Evolutionary conservation across 2,888 invertebrate genomes (phyloP).

Genomic region (Scrobipalpa costella): DNA sequence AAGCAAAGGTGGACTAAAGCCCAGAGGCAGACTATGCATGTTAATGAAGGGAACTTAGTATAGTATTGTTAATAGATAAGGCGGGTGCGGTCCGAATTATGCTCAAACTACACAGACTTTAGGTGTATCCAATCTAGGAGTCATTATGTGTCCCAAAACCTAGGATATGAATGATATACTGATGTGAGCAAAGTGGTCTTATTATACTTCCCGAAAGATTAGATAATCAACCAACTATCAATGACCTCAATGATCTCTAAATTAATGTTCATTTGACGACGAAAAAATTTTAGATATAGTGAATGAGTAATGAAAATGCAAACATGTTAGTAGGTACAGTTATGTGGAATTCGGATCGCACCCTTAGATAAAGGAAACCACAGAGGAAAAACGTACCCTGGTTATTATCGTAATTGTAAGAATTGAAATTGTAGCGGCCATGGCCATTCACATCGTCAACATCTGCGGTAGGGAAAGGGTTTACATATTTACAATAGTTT

Average conservation of each 20-base stretch:
- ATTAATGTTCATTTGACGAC: background rate
- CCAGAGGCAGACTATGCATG: conserved; percentile 38
- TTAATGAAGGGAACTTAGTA: conserved; percentile 32
- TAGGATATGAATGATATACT: background rate
- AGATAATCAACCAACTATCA: too few relatives aligned
- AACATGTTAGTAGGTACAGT: background rate
- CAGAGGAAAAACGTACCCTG: conserved; percentile 25
- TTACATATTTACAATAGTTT: conserved; percentile 1
- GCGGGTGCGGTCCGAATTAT: conserved; percentile 19
- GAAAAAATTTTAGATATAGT: background rate
- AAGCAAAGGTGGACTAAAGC: conserved; percentile 36
- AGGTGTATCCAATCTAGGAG: background rate
- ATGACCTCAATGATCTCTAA: background rate
- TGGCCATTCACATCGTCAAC: conserved; percentile 29
- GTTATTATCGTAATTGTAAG: conserved; percentile 25
- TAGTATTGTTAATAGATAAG: conserved; percentile 22
- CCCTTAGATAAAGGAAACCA: conserved; percentile 24
- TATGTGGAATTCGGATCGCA: conserved; percentile 4
- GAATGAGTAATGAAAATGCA: background rate
- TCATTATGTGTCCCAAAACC: background rate
- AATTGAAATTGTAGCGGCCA: conserved; percentile 22
- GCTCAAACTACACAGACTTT: background rate
- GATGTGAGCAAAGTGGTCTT: background rate
- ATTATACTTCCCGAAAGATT: background rate
- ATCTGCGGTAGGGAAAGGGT: conserved; percentile 28